Evolutionary conservation across 1,140 invertebrate genomes (phyloP).

Genomic region (Dysdera silvatica): DNA sequence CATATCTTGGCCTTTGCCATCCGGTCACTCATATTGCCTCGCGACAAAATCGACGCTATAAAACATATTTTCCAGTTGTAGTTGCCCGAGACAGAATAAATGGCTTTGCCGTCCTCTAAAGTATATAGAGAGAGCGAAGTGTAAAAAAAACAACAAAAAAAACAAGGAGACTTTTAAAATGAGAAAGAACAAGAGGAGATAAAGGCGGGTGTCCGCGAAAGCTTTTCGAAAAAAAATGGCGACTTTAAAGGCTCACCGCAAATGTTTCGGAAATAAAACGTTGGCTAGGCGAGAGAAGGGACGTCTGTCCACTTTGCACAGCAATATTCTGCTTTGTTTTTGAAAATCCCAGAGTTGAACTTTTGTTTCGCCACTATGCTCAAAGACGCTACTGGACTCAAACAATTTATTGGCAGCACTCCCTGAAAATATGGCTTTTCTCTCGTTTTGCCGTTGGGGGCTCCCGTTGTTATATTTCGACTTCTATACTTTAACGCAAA

Average conservation of each 20-base stretch:
- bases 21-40: too few species aligned
- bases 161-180: conserved; percentile 5
- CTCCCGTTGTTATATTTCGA: too few species aligned
- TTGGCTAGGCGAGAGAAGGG: not conserved
- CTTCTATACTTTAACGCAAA: too few species aligned
- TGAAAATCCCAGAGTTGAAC: not conserved
- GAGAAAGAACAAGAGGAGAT: too few species aligned
- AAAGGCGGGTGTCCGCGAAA: too few species aligned
- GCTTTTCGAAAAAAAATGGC: too few species aligned
- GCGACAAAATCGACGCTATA: conserved; percentile 11
- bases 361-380: conserved; percentile 5
- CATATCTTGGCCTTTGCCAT: too few species aligned
- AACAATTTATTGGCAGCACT: too few species aligned
- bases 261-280: conserved; percentile 21
- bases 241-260: conserved; percentile 24
- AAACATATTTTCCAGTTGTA: not conserved
- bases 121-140: conserved; percentile 1
- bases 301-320: not conserved
- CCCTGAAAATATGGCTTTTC: too few species aligned
- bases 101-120: not conserved
- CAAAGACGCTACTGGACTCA: too few species aligned
- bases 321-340: not conserved
- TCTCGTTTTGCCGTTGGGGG: too few species aligned
- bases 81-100: too few species aligned
- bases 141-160: conserved; percentile 2